Evolutionary conservation across 2,797 vertebrate genomes (phyloP).

Genomic region (Epinephelus awoara): DNA sequence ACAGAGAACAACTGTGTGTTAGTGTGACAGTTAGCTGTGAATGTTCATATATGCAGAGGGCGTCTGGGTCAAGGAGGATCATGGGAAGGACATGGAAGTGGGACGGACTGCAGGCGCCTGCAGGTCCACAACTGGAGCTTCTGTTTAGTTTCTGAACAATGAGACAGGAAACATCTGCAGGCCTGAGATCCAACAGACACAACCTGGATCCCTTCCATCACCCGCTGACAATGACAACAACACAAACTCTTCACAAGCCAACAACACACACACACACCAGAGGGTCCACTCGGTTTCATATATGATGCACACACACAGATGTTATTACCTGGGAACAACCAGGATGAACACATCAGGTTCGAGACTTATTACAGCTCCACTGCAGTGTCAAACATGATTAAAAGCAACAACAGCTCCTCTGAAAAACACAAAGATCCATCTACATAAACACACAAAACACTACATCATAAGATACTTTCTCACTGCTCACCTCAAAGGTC

Average conservation of each 20-base stretch:
- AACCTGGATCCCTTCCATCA: slow-evolving; percentile 60
- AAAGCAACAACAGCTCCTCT: background rate
- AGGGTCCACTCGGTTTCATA: background rate
- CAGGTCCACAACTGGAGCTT: slow-evolving; percentile 64
- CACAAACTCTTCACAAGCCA: no score
- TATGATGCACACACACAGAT: background rate
- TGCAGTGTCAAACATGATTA: background rate
- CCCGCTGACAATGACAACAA: slow-evolving; percentile 38
- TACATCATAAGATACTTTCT: no score
- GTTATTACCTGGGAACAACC: background rate
- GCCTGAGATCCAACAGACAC: slow-evolving; percentile 59
- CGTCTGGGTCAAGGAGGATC: slow-evolving; percentile 35
- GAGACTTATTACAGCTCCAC: background rate
- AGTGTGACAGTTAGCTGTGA: background rate
- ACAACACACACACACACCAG: background rate
- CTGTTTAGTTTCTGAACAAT: slow-evolving; percentile 83
- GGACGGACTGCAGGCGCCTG: slow-evolving; percentile 56
- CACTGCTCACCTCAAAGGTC: no score
- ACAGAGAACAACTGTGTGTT: background rate
- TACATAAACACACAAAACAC: background rate
- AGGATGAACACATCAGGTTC: no score
- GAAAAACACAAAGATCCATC: background rate
- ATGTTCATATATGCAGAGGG: background rate
- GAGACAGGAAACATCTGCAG: slow-evolving; percentile 85
- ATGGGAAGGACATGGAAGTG: slow-evolving; percentile 42